These are phyloP conservation scores for Drosophila acutilabella DNA, from an alignment of 2,888 invertebrate genomes.

Conservation along the genomic window DNA sequence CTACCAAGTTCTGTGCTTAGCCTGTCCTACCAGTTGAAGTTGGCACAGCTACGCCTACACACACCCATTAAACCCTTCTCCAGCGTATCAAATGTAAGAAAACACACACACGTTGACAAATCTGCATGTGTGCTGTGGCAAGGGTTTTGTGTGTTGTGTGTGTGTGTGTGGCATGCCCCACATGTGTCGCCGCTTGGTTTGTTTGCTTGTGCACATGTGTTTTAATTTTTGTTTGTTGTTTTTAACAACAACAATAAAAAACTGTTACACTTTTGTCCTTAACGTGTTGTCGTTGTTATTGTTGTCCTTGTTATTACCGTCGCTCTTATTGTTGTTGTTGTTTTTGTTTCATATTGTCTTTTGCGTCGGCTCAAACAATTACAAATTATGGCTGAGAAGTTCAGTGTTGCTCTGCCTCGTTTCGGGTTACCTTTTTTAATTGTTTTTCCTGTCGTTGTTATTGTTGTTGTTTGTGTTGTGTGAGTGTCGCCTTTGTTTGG, in stretches of 20 bases:
- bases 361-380: constrained; percentile 78
- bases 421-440: constrained; percentile 67
- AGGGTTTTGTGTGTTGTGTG: constrained; percentile 43
- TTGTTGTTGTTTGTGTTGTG: constrained; percentile 27
- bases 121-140: constrained; percentile 52
- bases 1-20: too few species aligned
- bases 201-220: constrained; percentile 69
- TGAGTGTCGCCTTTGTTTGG: constrained; percentile 58
- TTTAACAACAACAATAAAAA: constrained; percentile 53
- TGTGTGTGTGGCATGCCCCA: constrained; percentile 55
- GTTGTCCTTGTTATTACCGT: constrained; percentile 30
- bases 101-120: constrained; percentile 43
- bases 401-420: constrained; percentile 31
- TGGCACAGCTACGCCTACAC: not conserved
- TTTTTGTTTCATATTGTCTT: constrained; percentile 56
- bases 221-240: constrained; percentile 67
- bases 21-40: too few species aligned
- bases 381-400: constrained; percentile 68
- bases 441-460: constrained; percentile 53
- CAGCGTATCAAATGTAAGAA: constrained; percentile 29
- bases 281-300: constrained; percentile 18
- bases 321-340: constrained; percentile 24
- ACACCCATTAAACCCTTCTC: not conserved
- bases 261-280: constrained; percentile 60
- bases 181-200: constrained; percentile 46